Conservation (phyloP, 2,888 invertebrate genomes). For the Brachycybe producta region DNA sequence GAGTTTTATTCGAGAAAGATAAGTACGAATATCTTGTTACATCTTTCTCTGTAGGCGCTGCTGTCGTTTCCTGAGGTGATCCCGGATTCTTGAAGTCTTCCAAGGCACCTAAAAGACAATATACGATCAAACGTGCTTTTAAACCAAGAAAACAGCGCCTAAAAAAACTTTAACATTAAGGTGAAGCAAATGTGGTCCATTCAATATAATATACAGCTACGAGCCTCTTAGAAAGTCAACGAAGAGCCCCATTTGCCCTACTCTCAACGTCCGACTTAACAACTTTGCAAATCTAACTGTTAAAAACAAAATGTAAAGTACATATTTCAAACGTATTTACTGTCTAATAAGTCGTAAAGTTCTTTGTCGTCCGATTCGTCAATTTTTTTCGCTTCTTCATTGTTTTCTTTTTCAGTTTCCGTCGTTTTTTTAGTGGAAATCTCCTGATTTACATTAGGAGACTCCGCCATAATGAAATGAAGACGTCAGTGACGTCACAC, state of each 20-base stretch:
- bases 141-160: neutral
- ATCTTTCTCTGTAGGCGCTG: conserved; percentile 2
- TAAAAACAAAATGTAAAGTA: neutral
- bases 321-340: neutral
- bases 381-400: neutral
- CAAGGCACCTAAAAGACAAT: conserved; percentile 29
- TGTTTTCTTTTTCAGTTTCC: no score
- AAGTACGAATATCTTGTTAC: neutral
- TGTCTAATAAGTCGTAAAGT: conserved; percentile 7
- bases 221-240: no score
- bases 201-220: no score
- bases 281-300: no score
- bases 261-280: no score
- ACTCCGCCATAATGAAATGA: no score
- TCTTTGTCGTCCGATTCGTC: neutral
- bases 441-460: no score
- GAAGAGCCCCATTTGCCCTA: no score
- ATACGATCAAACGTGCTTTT: neutral
- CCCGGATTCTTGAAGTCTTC: conserved; percentile 31
- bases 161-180: neutral
- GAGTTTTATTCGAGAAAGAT: neutral
- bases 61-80: conserved; percentile 9
- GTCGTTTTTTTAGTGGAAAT: no score
- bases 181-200: no score
- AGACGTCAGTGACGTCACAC: no score